A percentile compares a stretch with the other conserved stretches of the same genome.
Evolutionary conservation across 2,888 invertebrate species (phyloP).

Genomic region (Sylvicola cinctus): DNA sequence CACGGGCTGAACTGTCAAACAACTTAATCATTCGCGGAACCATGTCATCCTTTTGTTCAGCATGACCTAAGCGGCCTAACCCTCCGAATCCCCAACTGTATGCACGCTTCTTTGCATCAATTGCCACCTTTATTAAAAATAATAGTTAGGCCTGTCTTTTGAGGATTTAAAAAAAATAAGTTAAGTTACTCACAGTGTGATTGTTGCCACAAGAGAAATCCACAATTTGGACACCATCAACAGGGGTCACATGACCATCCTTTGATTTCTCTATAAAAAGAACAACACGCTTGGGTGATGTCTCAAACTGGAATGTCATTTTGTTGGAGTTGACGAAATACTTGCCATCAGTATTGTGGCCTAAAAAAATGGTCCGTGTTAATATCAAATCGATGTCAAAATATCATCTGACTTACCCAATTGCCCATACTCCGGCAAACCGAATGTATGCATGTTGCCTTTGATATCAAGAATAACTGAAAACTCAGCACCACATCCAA

Average conservation of each 20-base stretch:
- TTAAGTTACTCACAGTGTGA: constrained; percentile 46
- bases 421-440: constrained; percentile 83
- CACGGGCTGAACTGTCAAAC: constrained; percentile 68
- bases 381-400: background rate
- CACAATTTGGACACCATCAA: constrained; percentile 69
- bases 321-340: constrained; percentile 82
- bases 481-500: constrained; percentile 84
- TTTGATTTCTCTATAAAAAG: constrained; percentile 74
- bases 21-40: constrained; percentile 73
- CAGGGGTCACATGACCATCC: constrained; percentile 63
- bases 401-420: constrained; percentile 29
- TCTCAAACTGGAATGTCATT: constrained; percentile 68
- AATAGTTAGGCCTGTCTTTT: background rate
- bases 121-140: constrained; percentile 38
- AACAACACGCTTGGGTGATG: constrained; percentile 63
- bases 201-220: constrained; percentile 83
- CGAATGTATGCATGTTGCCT: constrained; percentile 77
- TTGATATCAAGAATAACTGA: constrained; percentile 78
- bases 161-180: background rate
- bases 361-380: constrained; percentile 18
- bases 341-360: constrained; percentile 89
- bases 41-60: constrained; percentile 80
- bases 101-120: constrained; percentile 72
- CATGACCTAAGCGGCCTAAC: constrained; percentile 81
- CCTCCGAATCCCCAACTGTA: constrained; percentile 95